A percentile compares a stretch with the other conserved stretches of the same genome.
These are phyloP conservation scores for Toxotes chatareus DNA, from an alignment of 2,113 vertebrate genomes.

Conservation along the genomic window DNA sequence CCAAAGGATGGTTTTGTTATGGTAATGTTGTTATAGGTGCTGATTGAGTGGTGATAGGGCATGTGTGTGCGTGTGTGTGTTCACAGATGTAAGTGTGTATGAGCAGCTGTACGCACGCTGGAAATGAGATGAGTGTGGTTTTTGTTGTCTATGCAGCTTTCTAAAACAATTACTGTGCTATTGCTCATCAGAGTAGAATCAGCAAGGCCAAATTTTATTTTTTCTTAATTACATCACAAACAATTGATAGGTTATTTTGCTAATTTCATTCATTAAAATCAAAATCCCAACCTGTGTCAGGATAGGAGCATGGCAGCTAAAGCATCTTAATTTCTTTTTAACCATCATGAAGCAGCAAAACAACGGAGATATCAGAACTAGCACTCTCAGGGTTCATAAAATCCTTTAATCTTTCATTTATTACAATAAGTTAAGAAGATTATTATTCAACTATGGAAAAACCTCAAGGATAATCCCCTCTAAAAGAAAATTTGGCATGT, in stretches of 20 bases:
- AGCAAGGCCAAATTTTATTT: slow-evolving; percentile 34
- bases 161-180: slow-evolving; percentile 43
- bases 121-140: slow-evolving; percentile 50
- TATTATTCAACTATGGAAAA: slow-evolving; percentile 82
- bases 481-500: slow-evolving; percentile 70
- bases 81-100: slow-evolving; percentile 53
- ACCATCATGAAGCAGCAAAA: slow-evolving; percentile 43
- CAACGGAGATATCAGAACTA: slow-evolving; percentile 70
- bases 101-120: slow-evolving; percentile 68
- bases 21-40: slow-evolving; percentile 82
- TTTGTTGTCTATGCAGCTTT: slow-evolving; percentile 46
- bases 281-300: slow-evolving; percentile 30
- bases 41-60: slow-evolving; percentile 79
- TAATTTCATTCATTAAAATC: slow-evolving; percentile 21
- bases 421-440: slow-evolving; percentile 82
- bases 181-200: slow-evolving; percentile 36
- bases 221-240: slow-evolving; percentile 59
- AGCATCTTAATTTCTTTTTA: slow-evolving; percentile 39
- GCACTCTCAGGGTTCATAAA: slow-evolving; percentile 63
- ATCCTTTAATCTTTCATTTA: slow-evolving; percentile 83
- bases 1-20: slow-evolving; percentile 83
- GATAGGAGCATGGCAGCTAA: background rate
- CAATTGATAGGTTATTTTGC: slow-evolving; percentile 42
- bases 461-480: slow-evolving; percentile 77
- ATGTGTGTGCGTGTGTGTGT: slow-evolving; percentile 40